Base-by-base conservation (phyloP, 2,888 invertebrate species). In the Pocota personata region DNA sequence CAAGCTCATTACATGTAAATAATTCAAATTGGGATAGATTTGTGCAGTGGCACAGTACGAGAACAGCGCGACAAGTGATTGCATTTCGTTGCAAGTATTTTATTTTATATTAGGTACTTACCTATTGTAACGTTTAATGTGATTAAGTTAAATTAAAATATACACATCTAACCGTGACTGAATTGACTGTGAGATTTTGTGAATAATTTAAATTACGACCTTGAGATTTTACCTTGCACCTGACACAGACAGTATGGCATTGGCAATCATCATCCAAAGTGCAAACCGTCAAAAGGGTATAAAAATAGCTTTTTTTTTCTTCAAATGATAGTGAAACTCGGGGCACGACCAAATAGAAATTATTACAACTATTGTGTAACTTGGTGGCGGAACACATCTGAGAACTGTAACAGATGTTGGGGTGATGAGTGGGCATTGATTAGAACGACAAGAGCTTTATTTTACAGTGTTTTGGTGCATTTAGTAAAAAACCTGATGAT, bases 1-100 rank as follows among this genome's bases (percentile, higher is more conserved):
- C 67, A 86, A 86, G 86, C 86, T 82, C 37, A 72, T 32, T 21
- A 24, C 30, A 58, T 58, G 62, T 69, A 69, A 72, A 43, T 73
- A 64, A 69, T 72, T 86, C 64, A 67, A 82, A 76, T 64, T 46
- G 7, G 24, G 55, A 76, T 71, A 77, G 40, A 72, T 60, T 72
- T 27, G 71, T 77, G 48, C 64, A 30, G 35, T 52, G 16, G 32
- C 12, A 6, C 66, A 72, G 82, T 86, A 60, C 77, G 66, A 48
- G 24, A 66, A 46, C 75, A 46, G 48, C 52, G 35, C 32, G 55
- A 48, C 43, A 21, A 52, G 32, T 30, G 46, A 62, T 37, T 73
- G 77, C 83, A 83, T 78, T 78, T 62, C 52, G 52, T 55, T 69
- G 52, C 32, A 67, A 72, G 57, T 55, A 37, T 57, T 57, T 30